Evolutionary conservation across 2,797 vertebrate genomes (phyloP), one percentile per base, ranked within the genome.

Genomic region (Dendrocincla fuliginosa): DNA sequence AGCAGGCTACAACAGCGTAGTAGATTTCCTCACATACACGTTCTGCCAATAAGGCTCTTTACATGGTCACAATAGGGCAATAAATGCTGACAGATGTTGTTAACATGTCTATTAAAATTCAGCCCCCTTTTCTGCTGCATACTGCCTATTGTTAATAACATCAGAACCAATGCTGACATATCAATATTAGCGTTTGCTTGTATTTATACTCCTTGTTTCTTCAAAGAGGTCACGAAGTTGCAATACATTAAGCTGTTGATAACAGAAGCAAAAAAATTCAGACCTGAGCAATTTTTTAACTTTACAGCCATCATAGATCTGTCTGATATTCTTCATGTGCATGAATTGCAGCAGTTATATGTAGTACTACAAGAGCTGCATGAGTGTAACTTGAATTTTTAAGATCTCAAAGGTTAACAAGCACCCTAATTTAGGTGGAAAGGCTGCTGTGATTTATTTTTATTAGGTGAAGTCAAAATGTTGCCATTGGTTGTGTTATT

Each of bases 31-130:
- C 87, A 65, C 92, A 81, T 56, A 14, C 27, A 50, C 88, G 9
- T 95, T 95, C 91, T 95, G 95, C 86, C 91, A 94, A 61, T 94
- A 96, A 89, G 50, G 64, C 78, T 95, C 80, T 94, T 95, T 97
- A 89, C 28, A 0, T 83, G 69, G 80, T 96, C 87, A 70, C 61
- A 49, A 41, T 59, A 92, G 87, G 70, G 65, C 92, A 95, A 73
- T 95, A 96, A 95, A 96, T 95, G 65, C 91, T 61, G 87, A 94
- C 89, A 95, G 95, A 93, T 87, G 80, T 95, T 97, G 95, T 97
- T 96, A 96, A 95, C 76, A 79, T 96, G 74, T 76, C 79, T 94
- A 90, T 97, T 97, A 97, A 97, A 97, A 91, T 95, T 83, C 78
- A 93, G 33, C 80, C 44, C 69, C 52, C 35, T 91, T 95, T 95